A percentile compares a stretch with the other conserved stretches of the same genome.
These are phyloP conservation scores for Procapra przewalskii DNA, from an alignment of 2,113 vertebrate species.

Conservation along the genomic window DNA sequence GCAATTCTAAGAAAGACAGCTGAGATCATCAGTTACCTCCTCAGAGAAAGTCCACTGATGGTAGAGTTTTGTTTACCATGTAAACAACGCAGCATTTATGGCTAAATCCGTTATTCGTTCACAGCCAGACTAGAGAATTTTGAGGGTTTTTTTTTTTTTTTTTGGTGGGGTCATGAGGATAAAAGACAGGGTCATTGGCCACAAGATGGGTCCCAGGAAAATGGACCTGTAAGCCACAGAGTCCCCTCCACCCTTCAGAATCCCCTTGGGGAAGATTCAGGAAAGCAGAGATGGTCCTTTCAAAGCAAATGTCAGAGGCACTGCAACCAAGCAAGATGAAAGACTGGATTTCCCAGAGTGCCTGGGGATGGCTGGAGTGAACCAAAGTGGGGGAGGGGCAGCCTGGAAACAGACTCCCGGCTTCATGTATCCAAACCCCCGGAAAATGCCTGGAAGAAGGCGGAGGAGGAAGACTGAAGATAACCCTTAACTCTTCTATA, in stretches of 20 bases:
- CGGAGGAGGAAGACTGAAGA: background rate
- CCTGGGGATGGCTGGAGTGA: background rate
- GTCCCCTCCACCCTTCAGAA: background rate
- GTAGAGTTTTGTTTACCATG: background rate
- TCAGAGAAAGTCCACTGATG: background rate
- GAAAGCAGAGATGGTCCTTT: background rate
- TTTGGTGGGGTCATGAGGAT: background rate
- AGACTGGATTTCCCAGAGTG: background rate
- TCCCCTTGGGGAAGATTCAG: background rate
- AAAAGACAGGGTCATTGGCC: background rate
- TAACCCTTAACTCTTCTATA: background rate
- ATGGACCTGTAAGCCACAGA: background rate
- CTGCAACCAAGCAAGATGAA: background rate
- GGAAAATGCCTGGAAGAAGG: background rate
- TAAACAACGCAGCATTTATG: background rate
- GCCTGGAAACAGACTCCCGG: background rate
- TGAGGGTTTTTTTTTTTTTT: too few species aligned
- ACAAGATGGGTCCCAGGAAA: background rate
- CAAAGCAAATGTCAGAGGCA: background rate
- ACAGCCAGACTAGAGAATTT: background rate
- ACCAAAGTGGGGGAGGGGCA: fast-evolving
- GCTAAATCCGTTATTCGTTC: background rate
- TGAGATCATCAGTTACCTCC: constrained; percentile 25
- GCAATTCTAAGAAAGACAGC: constrained; percentile 74
- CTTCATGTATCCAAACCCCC: background rate